A percentile compares a stretch with the other conserved stretches of the same genome.
Evolutionary conservation across 2,797 vertebrate species (phyloP).

Genomic region (Capromys pilorides): DNA sequence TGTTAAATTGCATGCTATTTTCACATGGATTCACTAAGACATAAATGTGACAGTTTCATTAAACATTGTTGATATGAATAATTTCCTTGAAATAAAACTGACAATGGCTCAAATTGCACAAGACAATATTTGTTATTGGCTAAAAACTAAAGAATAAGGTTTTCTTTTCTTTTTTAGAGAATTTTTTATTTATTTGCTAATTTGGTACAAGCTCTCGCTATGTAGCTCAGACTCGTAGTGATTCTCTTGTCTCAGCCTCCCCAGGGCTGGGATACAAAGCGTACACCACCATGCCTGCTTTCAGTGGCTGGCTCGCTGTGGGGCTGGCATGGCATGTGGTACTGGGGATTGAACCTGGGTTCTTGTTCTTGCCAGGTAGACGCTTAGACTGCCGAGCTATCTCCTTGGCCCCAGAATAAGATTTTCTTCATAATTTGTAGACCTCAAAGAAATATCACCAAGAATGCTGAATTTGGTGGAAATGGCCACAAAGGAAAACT

Average conservation of each 20-base stretch:
- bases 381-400: no score
- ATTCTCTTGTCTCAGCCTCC: no score
- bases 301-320: no score
- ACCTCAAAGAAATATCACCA: not conserved
- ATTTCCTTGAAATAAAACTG: not conserved
- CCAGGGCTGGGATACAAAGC: no score
- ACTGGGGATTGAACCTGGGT: no score
- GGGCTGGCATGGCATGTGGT: no score
- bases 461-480: not conserved
- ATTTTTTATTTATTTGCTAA: no score
- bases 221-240: no score
- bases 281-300: no score
- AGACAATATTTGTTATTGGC: constrained; percentile 7
- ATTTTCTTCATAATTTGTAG: not conserved
- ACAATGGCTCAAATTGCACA: not conserved
- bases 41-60: not conserved
- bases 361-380: no score
- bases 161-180: not conserved
- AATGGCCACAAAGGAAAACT: constrained; percentile 37
- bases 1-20: constrained; percentile 15
- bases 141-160: constrained; percentile 50
- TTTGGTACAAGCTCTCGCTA: no score
- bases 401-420: not conserved
- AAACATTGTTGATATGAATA: constrained; percentile 25
- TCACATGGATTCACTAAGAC: not conserved